Evolutionary conservation across 1,140 invertebrate species (phyloP).

Genomic region (Brachionus manjavacas): DNA sequence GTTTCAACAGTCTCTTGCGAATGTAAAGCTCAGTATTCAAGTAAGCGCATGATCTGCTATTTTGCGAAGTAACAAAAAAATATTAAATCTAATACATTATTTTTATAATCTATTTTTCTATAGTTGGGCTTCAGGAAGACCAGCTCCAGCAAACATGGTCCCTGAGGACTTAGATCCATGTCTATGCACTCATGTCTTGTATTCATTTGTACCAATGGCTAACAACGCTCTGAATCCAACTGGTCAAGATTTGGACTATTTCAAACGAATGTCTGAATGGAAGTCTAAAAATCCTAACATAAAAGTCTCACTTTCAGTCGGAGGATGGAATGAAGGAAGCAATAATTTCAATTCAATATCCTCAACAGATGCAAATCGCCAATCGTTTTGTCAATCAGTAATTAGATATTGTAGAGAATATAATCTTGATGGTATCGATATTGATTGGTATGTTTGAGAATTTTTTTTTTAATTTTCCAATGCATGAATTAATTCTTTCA

Average conservation of each 20-base stretch:
- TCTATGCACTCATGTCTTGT: conserved; percentile 74
- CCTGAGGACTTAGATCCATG: conserved; percentile 66
- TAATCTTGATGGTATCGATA: conserved; percentile 87
- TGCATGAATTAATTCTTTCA: background rate
- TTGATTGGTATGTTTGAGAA: conserved; percentile 69
- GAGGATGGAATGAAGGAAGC: conserved; percentile 89
- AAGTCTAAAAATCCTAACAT: conserved; percentile 87
- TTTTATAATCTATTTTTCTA: background rate
- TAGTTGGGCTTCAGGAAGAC: conserved; percentile 51
- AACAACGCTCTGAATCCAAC: conserved; percentile 47
- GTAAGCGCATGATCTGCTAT: conserved; percentile 33
- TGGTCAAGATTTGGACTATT: conserved; percentile 49
- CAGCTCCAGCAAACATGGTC: conserved; percentile 57
- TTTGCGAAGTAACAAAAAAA: conserved; percentile 36
- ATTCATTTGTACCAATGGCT: conserved; percentile 70
- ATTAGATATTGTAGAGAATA: conserved; percentile 82
- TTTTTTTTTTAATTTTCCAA: conserved; percentile 58
- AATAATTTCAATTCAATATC: conserved; percentile 45
- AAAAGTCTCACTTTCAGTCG: conserved; percentile 84
- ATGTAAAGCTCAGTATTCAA: conserved; percentile 28
- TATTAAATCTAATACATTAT: background rate
- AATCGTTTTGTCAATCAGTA: conserved; percentile 53
- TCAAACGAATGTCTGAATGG: conserved; percentile 73
- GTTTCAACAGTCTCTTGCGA: background rate
- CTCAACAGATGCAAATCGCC: conserved; percentile 43